Evolutionary conservation across 2,113 vertebrate species (phyloP).

Genomic region (Peromyscus polionotus): DNA sequence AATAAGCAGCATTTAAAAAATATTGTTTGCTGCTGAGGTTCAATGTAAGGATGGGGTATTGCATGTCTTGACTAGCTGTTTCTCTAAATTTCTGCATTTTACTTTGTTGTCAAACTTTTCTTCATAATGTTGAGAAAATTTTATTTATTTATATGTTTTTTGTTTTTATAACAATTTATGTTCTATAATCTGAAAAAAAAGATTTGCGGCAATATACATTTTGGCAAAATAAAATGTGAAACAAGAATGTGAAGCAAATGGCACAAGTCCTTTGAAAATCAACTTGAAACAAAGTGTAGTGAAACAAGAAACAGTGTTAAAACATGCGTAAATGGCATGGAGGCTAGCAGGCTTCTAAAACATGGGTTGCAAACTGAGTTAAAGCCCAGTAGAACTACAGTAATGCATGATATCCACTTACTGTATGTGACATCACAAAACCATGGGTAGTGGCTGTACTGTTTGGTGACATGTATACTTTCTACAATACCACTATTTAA

Average conservation of each 20-base stretch:
- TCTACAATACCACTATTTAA: not conserved
- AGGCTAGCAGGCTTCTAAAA: not conserved
- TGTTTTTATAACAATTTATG: not conserved
- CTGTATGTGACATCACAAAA: not conserved
- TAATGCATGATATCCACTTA: not conserved
- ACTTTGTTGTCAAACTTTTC: conserved; percentile 40
- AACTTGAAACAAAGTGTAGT: not conserved
- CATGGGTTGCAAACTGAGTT: not conserved
- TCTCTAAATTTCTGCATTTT: conserved; percentile 69
- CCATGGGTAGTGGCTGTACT: not conserved
- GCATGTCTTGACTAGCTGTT: conserved; percentile 71
- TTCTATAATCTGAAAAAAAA: not conserved
- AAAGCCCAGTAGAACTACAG: not conserved
- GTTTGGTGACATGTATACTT: not conserved
- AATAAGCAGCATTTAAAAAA: conserved; percentile 85
- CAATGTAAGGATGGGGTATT: conserved; percentile 72
- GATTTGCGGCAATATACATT: not conserved
- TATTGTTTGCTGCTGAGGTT: conserved; percentile 81
- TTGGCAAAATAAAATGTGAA: not conserved
- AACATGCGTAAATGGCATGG: not conserved
- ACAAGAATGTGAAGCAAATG: not conserved
- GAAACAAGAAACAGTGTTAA: not conserved
- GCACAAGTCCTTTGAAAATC: not conserved
- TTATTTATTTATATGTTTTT: conserved; percentile 19
- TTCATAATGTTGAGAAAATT: not conserved